Base-by-base conservation (phyloP, 2,797 vertebrate genomes). In the Percopsis omiscomaycus region DNA sequence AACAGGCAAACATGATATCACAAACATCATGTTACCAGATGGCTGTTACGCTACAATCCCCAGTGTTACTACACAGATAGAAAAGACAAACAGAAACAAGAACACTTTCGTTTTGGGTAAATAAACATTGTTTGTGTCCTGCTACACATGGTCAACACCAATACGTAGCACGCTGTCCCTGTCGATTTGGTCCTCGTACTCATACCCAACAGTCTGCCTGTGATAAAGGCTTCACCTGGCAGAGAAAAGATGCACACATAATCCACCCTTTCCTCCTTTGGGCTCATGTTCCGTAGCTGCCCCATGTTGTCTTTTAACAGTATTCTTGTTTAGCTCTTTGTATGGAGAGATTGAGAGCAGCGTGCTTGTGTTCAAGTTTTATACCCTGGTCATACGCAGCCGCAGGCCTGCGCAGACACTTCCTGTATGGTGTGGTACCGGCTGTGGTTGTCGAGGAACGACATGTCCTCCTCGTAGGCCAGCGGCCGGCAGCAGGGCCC, bases 401-500 rank as follows among this genome's bases (percentile, higher is more conserved):
- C 94, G 0, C 97, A 99, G 66, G 93, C 92, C 84, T 94, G 94
- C 29, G 97, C 97, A 0, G 96, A 97, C 61, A 98, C 93, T 49
- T 98, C 93, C 37, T 91, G 93, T 83, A 98, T 92, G 0, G 94
- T 96, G 86, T 95, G 92, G 80, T 98, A 97, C 48, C 86, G 92
- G 68, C 92, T 93, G 55, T 90, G 92, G 74, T 92, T 86, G 60
- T 96, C 95, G 87, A 96, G 78, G 86, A 98, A 98, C 52, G 94
- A 96, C 68, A 97, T 92, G 32, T 94, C 91, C 3, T 95, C 93
- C 2, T 98, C 97, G 14, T 96, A 98, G 1, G 93, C 91, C 8
- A 90, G 91, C 0, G 97, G 97, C 32, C 97, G 88, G 84, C 97
- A 99, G 87, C 97, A 99, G 0, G 96, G 96, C 16, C 91, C 88